These are phyloP conservation scores for Eupithecia vulgata DNA, from an alignment of 2,888 invertebrate genomes.

Conservation along the genomic window DNA sequence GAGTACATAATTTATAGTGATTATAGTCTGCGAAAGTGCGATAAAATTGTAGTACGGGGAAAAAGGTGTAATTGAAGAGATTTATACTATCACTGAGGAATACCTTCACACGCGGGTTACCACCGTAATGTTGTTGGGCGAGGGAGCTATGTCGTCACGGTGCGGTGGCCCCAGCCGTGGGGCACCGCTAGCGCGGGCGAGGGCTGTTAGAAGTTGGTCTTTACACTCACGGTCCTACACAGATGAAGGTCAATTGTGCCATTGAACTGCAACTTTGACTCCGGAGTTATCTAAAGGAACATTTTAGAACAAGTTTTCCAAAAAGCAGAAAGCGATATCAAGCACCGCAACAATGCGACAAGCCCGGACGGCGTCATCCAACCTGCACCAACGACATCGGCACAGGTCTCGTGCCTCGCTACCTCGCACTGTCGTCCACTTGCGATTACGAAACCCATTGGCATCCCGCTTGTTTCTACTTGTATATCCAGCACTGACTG, in stretches of 20 bases:
- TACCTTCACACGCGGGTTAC: slow-evolving; percentile 65
- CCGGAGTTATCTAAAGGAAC: neutral
- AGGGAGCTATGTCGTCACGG: slow-evolving; percentile 40
- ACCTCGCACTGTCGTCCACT: slow-evolving; percentile 38
- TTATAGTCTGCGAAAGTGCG: slow-evolving; percentile 18
- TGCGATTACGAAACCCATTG: slow-evolving; percentile 38
- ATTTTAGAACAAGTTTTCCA: neutral
- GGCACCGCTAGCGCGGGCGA: neutral
- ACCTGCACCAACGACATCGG: slow-evolving; percentile 35
- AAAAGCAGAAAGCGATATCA: neutral
- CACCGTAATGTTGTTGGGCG: slow-evolving; percentile 53
- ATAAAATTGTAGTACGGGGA: slow-evolving; percentile 8
- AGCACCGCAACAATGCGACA: neutral
- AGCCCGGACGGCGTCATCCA: slow-evolving; percentile 32
- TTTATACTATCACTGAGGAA: slow-evolving; percentile 61
- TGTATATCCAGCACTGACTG: too few relatives aligned
- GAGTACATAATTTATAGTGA: slow-evolving; percentile 6
- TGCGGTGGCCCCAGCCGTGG: neutral
- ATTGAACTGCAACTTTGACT: neutral
- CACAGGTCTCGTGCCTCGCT: slow-evolving; percentile 38
- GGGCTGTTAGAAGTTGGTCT: too few relatives aligned
- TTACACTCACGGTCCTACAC: neutral
- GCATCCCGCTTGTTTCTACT: slow-evolving; percentile 34
- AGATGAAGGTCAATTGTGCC: neutral
- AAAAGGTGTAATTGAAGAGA: slow-evolving; percentile 49